phyloP scores from a whole-genome alignment of 2,797 vertebrate genomes.

The Sebastes diploproa region DNA sequence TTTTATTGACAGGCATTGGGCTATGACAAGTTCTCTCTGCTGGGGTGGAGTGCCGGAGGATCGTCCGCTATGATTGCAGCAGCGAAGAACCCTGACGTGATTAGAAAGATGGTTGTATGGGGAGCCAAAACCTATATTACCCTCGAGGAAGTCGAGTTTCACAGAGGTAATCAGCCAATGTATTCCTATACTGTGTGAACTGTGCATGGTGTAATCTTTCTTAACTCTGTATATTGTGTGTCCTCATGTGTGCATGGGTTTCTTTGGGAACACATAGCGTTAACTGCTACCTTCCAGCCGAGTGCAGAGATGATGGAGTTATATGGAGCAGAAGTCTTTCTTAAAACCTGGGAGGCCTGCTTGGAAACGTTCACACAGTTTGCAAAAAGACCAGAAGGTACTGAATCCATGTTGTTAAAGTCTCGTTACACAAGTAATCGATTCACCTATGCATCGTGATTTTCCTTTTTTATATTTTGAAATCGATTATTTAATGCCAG shows the following conservation, averaged over 20 bases:
- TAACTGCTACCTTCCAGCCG: slow-evolving; percentile 57
- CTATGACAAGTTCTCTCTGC: slow-evolving; percentile 86
- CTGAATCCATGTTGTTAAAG: neutral
- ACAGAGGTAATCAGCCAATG: slow-evolving; percentile 74
- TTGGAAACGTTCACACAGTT: slow-evolving; percentile 85
- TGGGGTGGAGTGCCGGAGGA: slow-evolving; percentile 94
- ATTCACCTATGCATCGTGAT: too few species aligned
- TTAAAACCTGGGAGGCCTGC: slow-evolving; percentile 88
- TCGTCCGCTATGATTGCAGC: slow-evolving; percentile 89
- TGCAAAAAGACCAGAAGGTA: slow-evolving; percentile 83
- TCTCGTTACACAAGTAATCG: neutral
- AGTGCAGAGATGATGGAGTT: slow-evolving; percentile 88
- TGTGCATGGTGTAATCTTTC: neutral
- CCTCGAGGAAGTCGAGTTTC: slow-evolving; percentile 84
- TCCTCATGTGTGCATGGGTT: neutral
- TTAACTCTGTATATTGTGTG: neutral
- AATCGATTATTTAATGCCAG: too few species aligned
- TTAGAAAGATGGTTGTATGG: slow-evolving; percentile 89
- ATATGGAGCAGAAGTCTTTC: slow-evolving; percentile 84
- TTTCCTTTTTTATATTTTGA: too few species aligned
- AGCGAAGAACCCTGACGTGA: slow-evolving; percentile 79
- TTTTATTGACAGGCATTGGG: slow-evolving; percentile 78
- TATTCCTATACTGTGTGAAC: neutral
- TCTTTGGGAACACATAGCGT: slow-evolving; percentile 66
- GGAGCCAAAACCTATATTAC: slow-evolving; percentile 87